phyloP scores from a whole-genome alignment of 2,797 vertebrate genomes.

The Pygocentrus nattereri region DNA sequence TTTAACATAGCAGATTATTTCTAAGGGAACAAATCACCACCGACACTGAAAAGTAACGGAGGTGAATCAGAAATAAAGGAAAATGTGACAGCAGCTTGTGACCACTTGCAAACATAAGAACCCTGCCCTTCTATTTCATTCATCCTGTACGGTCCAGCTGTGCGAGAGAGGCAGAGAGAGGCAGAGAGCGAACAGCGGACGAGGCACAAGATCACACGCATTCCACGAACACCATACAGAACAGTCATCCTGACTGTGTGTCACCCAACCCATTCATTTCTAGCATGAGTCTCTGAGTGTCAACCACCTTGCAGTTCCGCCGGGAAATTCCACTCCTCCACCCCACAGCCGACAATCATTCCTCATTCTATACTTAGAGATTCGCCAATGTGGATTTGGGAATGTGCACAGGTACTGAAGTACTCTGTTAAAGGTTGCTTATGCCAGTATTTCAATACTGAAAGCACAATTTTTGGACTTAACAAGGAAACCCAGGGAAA shows the following conservation, averaged over 20 bases:
- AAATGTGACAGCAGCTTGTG: neutral
- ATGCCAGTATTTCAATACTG: too few species aligned
- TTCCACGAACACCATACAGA: constrained; percentile 71
- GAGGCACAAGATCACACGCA: constrained; percentile 66
- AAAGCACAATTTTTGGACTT: too few species aligned
- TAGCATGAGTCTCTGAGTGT: constrained; percentile 17
- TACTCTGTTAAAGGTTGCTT: too few species aligned
- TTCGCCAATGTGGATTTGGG: neutral
- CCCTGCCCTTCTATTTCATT: neutral
- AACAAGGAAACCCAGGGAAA: too few species aligned
- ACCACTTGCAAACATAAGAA: neutral
- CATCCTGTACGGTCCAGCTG: constrained; percentile 3
- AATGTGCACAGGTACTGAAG: too few species aligned
- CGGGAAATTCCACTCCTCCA: constrained; percentile 48
- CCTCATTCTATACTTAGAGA: neutral
- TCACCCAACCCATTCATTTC: constrained; percentile 61
- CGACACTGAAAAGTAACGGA: constrained; percentile 3
- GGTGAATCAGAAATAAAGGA: constrained; percentile 4
- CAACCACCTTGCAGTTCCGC: constrained; percentile 40
- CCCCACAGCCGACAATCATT: neutral
- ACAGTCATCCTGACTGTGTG: constrained; percentile 71
- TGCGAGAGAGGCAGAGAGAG: constrained; percentile 3
- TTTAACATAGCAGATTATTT: neutral
- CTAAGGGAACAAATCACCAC: neutral
- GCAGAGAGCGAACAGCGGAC: constrained; percentile 3